Conservation (phyloP, 2,888 invertebrate species). For the Imbricaverruca yamaguchii region DNA sequence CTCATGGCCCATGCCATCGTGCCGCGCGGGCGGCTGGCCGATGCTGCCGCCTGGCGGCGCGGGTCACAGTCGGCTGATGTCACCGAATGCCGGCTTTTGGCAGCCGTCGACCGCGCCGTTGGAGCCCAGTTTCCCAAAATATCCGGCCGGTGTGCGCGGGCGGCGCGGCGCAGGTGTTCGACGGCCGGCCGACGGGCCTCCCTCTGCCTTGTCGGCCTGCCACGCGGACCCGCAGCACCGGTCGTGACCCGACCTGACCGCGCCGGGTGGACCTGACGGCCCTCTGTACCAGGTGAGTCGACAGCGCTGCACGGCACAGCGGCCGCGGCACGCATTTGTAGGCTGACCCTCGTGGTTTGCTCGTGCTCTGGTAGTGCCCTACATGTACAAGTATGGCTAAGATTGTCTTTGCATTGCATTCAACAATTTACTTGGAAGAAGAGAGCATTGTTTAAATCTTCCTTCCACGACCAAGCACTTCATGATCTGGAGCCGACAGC, state of each 20-base stretch:
- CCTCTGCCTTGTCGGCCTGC: neutral
- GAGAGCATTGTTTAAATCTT: too few relatives aligned
- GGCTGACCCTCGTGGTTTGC: too few relatives aligned
- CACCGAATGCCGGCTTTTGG: neutral
- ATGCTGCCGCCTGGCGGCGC: neutral
- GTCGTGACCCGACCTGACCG: neutral
- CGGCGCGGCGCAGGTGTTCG: neutral
- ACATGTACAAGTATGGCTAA: too few relatives aligned
- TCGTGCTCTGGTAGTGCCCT: too few relatives aligned
- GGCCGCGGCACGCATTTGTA: too few relatives aligned
- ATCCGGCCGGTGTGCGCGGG: neutral
- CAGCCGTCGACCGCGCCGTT: neutral
- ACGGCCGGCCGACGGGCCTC: neutral
- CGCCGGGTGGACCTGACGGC: neutral
- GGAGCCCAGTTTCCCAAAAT: slow-evolving; percentile 2
- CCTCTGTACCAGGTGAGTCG: neutral
- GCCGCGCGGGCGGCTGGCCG: neutral
- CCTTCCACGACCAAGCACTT: too few relatives aligned
- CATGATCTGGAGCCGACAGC: too few relatives aligned
- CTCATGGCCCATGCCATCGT: too few relatives aligned
- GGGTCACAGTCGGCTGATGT: neutral
- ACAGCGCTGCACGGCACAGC: neutral
- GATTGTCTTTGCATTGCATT: too few relatives aligned
- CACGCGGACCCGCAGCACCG: neutral
- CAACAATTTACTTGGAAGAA: too few relatives aligned